Percentiles rank a stretch among this genome's conserved stretches.
These are phyloP conservation scores for Amphipyra tragopoginis DNA, from an alignment of 2,888 invertebrate species.

Conservation along the genomic window DNA sequence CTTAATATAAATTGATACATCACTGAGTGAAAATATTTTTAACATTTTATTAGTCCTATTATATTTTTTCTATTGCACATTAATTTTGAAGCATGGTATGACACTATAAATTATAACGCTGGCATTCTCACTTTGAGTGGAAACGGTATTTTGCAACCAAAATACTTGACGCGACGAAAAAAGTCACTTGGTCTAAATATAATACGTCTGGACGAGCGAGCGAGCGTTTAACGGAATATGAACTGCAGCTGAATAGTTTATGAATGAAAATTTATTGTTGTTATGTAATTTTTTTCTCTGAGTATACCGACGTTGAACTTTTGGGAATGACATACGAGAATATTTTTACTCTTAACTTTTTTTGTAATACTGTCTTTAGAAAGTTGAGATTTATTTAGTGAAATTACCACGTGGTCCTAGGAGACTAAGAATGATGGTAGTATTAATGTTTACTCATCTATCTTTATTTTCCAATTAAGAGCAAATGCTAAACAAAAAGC, in stretches of 20 bases:
- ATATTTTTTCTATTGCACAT: conserved; percentile 48
- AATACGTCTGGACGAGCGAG: conserved; percentile 73
- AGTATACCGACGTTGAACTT: conserved; percentile 11
- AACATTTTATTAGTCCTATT: conserved; percentile 41
- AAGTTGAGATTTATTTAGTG: no score
- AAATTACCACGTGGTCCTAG: no score
- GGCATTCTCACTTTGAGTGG: conserved; percentile 62
- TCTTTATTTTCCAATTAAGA: no score
- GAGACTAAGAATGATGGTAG: no score
- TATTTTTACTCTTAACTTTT: not conserved
- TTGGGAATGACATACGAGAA: not conserved
- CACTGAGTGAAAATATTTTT: conserved; percentile 45
- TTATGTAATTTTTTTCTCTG: conserved; percentile 61
- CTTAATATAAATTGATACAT: conserved; percentile 37
- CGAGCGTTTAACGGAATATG: conserved; percentile 63
- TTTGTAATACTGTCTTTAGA: no score
- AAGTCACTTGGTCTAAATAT: conserved; percentile 76
- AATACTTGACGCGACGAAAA: conserved; percentile 78
- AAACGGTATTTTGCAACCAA: conserved; percentile 79
- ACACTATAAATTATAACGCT: conserved; percentile 54
- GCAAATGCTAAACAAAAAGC: no score
- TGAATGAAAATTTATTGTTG: conserved; percentile 73
- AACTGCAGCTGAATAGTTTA: conserved; percentile 70
- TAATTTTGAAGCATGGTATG: conserved; percentile 49
- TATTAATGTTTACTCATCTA: no score